Conservation (phyloP, 2,888 invertebrate species). For the Ashinkailepas kermadecensis region DNA sequence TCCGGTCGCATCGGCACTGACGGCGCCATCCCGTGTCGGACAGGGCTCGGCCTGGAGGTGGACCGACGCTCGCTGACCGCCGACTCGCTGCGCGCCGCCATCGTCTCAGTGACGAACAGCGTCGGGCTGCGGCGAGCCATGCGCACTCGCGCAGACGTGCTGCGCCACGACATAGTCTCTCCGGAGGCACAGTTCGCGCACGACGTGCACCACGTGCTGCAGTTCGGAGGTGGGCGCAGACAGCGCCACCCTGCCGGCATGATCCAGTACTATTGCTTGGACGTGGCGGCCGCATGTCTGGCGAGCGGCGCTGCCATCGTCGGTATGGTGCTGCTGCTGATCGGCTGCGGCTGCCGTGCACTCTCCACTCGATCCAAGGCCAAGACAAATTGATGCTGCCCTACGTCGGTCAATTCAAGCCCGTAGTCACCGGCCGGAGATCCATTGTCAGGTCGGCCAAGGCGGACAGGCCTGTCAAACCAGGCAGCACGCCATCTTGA, state of each 20-base stretch:
- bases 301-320: background rate
- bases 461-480: too few species aligned
- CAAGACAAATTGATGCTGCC: background rate
- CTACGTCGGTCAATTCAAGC: too few species aligned
- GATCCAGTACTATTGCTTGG: conserved; percentile 7
- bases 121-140: background rate
- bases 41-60: background rate
- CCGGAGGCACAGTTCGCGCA: background rate
- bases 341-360: background rate
- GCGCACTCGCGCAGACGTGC: background rate
- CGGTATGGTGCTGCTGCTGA: background rate
- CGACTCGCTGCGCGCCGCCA: background rate
- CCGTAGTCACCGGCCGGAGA: too few species aligned
- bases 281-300: background rate
- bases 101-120: background rate
- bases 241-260: background rate
- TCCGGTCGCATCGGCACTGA: too few species aligned
- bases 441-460: too few species aligned
- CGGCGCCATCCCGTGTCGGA: background rate
- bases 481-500: too few species aligned
- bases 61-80: background rate
- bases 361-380: background rate
- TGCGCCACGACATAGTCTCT: conserved; percentile 5
- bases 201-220: conserved; percentile 4
- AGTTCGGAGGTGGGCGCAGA: background rate